These are phyloP conservation scores for Apocrypta bakeri DNA, from an alignment of 1,140 invertebrate species.

Conservation along the genomic window DNA sequence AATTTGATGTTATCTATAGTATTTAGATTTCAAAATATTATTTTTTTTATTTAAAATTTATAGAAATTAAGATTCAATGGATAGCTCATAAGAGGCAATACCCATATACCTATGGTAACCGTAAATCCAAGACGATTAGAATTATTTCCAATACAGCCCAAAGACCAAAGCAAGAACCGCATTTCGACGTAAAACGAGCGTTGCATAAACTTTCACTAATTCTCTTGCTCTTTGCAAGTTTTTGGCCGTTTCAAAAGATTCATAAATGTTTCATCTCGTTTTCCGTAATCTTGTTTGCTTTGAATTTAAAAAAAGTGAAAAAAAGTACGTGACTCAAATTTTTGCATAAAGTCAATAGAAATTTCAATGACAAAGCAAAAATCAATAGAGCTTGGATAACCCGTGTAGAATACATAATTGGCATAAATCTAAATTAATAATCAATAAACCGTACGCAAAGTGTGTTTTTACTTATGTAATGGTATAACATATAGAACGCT, in stretches of 20 bases:
- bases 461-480: too few species aligned
- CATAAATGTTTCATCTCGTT: background rate
- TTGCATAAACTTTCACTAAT: background rate
- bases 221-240: background rate
- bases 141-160: background rate
- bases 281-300: background rate
- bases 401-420: too few species aligned
- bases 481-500: too few species aligned
- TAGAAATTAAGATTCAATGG: too few species aligned
- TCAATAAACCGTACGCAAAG: too few species aligned
- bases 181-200: constrained; percentile 1
- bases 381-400: too few species aligned
- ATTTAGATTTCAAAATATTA: background rate
- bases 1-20: background rate
- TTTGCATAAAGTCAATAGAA: background rate
- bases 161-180: too few species aligned
- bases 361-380: background rate
- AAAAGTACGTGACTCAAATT: background rate
- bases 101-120: too few species aligned
- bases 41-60: too few species aligned
- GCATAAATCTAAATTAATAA: too few species aligned
- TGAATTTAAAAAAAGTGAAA: background rate
- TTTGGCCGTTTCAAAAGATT: constrained; percentile 9
- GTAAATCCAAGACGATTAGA: background rate
- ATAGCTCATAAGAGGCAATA: too few species aligned